Evolutionary conservation across 2,113 vertebrate genomes (phyloP).

Genomic region (Myiopsitta monachus): DNA sequence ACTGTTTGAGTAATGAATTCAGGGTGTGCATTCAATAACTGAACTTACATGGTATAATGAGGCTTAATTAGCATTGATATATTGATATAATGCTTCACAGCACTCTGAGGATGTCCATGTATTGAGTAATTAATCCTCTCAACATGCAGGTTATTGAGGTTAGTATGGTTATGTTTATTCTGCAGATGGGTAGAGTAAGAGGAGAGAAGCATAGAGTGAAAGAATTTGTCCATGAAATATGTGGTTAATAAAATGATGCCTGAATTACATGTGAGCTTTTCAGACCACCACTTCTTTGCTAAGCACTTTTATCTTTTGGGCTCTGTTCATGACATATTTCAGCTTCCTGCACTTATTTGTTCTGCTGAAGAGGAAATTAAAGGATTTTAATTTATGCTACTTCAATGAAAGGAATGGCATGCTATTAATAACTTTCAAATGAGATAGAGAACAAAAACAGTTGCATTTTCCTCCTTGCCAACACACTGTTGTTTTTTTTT

Average conservation of each 20-base stretch:
- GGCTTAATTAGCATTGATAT: slow-evolving; percentile 25
- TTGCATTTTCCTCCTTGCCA: not conserved
- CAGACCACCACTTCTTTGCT: not conserved
- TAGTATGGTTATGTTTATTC: not conserved
- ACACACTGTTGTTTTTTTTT: not conserved
- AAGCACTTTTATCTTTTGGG: not conserved
- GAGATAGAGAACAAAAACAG: not conserved
- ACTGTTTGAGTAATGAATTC: not conserved
- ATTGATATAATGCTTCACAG: not conserved
- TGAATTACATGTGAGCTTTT: not conserved
- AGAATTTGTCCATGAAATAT: not conserved
- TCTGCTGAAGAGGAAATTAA: not conserved
- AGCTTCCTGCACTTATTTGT: not conserved
- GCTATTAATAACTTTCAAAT: not conserved
- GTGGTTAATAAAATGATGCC: not conserved
- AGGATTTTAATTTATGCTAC: not conserved
- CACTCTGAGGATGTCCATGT: not conserved
- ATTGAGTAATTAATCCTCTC: not conserved
- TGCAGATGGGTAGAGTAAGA: not conserved
- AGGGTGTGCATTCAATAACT: not conserved
- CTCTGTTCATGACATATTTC: not conserved
- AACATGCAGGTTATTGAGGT: not conserved
- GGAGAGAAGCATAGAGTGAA: not conserved
- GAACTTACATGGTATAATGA: not conserved
- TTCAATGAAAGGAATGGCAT: not conserved